Conservation (phyloP, 2,113 vertebrate species). For the Seriola aureovittata region DNA sequence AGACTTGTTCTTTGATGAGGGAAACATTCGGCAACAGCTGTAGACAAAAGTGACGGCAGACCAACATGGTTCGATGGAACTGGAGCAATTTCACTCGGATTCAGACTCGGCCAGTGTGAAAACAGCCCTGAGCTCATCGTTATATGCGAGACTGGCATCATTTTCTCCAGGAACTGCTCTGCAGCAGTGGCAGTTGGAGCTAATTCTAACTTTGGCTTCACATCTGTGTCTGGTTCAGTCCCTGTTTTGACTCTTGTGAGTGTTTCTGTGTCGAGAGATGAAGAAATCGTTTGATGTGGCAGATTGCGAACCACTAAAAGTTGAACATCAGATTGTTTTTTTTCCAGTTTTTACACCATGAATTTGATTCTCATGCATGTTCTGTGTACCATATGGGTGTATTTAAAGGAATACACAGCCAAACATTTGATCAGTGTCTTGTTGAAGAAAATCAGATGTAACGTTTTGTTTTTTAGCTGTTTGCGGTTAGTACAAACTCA, state of each 20-base stretch:
- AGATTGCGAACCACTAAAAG: not conserved
- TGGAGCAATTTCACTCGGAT: too few species aligned
- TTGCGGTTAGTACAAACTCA: too few species aligned
- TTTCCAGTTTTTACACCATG: not conserved
- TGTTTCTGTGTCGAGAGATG: conserved; percentile 27
- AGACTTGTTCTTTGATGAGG: not conserved
- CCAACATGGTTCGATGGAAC: not conserved
- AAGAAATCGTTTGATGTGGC: conserved; percentile 23
- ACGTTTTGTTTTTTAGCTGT: not conserved
- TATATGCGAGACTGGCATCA: not conserved
- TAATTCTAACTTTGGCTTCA: conserved; percentile 17
- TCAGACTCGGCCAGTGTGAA: conserved; percentile 9
- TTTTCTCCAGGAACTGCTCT: conserved; percentile 6
- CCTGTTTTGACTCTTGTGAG: conserved; percentile 10
- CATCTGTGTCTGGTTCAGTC: conserved; percentile 40
- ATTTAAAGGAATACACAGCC: not conserved
- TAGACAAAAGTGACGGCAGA: not conserved
- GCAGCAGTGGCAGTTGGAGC: not conserved
- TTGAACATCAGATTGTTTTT: not conserved
- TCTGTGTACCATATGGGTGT: conserved; percentile 8
- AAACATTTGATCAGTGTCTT: not conserved
- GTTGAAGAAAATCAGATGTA: not conserved
- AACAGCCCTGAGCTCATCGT: not conserved
- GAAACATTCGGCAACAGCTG: not conserved
- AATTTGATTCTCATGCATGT: conserved; percentile 8